Percentiles rank a stretch among this genome's conserved stretches.
phyloP scores from a whole-genome alignment of 35 echinoderm and acorn worm genomes.

The Chiridota heheva region DNA sequence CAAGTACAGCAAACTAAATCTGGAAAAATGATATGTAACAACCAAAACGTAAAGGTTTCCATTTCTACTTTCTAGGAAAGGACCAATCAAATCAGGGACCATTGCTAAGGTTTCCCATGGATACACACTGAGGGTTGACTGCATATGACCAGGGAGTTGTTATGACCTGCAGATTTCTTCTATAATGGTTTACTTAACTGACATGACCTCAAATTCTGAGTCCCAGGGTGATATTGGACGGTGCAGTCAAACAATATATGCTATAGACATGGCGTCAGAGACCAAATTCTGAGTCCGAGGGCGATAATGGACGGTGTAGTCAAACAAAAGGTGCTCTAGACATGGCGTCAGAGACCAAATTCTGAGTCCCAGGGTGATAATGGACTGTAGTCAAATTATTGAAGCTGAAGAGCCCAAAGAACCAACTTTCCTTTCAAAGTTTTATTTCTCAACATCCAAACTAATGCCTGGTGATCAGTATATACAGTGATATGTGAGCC shows the following conservation, averaged over 20 bases:
- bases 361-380: no score
- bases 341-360: slow-evolving; percentile 24
- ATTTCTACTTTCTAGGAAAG: slow-evolving; percentile 6
- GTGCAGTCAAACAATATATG: no score
- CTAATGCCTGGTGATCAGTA: slow-evolving; percentile 52
- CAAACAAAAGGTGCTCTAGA: slow-evolving; percentile 19
- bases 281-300: background rate
- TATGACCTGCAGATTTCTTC: no score
- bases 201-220: no score
- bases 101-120: slow-evolving; percentile 16
- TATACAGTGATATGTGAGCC: background rate
- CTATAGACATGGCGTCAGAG: slow-evolving; percentile 28
- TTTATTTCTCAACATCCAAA: slow-evolving; percentile 26
- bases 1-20: background rate
- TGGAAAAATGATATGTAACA: slow-evolving; percentile 13
- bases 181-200: no score
- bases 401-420: slow-evolving; percentile 36
- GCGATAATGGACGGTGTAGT: slow-evolving; percentile 19
- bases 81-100: slow-evolving; percentile 23
- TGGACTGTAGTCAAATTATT: slow-evolving; percentile 38
- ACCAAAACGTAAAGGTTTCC: slow-evolving; percentile 24
- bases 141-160: slow-evolving; percentile 1
- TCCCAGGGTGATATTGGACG: no score
- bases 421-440: slow-evolving; percentile 20
- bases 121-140: background rate